phyloP scores from a whole-genome alignment of 2,888 invertebrate genomes.

The Tromatobia lineatoria region DNA sequence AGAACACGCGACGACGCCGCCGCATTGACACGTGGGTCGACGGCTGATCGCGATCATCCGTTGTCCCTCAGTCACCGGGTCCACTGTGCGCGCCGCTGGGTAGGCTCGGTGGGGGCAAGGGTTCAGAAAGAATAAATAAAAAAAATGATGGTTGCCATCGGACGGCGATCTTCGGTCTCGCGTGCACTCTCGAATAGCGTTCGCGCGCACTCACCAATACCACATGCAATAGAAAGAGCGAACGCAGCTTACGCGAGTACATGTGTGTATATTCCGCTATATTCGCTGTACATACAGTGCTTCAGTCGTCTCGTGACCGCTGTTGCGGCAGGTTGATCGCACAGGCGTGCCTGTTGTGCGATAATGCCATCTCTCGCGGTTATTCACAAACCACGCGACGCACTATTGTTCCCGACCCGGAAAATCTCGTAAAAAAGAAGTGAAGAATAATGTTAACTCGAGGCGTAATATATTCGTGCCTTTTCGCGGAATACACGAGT shows the following conservation, averaged over 20 bases:
- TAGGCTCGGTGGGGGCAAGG: conserved; percentile 14
- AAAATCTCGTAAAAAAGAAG: background rate
- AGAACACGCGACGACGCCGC: background rate
- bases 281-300: conserved; percentile 15
- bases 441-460: background rate
- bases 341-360: background rate
- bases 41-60: conserved; percentile 33
- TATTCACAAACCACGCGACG: conserved; percentile 13
- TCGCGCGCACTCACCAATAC: conserved; percentile 15
- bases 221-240: conserved; percentile 7
- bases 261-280: conserved; percentile 21
- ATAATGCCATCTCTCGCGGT: conserved; percentile 40
- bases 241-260: conserved; percentile 23
- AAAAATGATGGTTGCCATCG: conserved; percentile 58
- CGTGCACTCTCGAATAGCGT: conserved; percentile 49
- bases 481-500: background rate
- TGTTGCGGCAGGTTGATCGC: conserved; percentile 55
- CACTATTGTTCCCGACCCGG: conserved; percentile 5
- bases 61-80: conserved; percentile 38
- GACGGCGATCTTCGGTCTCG: conserved; percentile 56
- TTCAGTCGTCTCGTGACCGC: conserved; percentile 67
- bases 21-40: conserved; percentile 19
- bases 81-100: conserved; percentile 6
- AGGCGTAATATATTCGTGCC: background rate
- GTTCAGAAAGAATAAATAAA: conserved; percentile 24